Evolutionary conservation across 53 echinoderm and acorn worm species (phyloP).

Genomic region (Hippasteria phrygiana): DNA sequence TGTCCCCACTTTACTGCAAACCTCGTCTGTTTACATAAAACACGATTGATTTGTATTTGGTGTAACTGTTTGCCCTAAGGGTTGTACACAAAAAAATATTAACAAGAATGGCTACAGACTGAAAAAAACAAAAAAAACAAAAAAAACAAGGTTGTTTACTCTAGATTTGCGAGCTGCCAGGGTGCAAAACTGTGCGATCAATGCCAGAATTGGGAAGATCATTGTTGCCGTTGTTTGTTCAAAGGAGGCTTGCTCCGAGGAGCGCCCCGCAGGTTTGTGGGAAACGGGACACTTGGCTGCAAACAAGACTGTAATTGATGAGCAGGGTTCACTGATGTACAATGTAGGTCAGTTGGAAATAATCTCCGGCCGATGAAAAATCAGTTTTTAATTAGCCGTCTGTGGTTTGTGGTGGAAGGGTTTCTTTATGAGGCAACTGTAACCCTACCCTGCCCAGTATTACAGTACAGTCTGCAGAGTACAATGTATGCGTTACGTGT

Average conservation of each 20-base stretch:
- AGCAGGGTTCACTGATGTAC: not conserved
- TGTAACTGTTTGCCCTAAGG: not conserved
- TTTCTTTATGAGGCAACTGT: no score
- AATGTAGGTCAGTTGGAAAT: slow-evolving; percentile 31
- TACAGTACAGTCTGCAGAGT: no score
- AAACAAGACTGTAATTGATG: slow-evolving; percentile 19
- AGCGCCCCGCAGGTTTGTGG: not conserved
- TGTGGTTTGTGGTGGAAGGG: not conserved
- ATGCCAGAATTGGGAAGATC: not conserved
- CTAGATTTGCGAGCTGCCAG: not conserved
- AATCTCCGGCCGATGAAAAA: not conserved
- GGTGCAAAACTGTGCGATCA: slow-evolving; percentile 7
- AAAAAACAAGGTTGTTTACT: slow-evolving; percentile 37
- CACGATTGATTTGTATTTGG: slow-evolving; percentile 29
- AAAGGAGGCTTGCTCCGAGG: slow-evolving; percentile 23
- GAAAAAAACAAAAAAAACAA: no score
- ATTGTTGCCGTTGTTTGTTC: slow-evolving; percentile 42
- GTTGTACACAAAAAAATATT: not conserved
- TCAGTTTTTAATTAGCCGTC: slow-evolving; percentile 29
- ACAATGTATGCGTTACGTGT: no score
- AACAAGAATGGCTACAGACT: not conserved
- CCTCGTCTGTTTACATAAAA: slow-evolving; percentile 17
- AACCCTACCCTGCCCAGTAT: no score
- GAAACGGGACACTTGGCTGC: slow-evolving; percentile 27
- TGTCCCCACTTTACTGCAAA: slow-evolving; percentile 10